These are phyloP conservation scores for Cirrhinus molitorella DNA, from an alignment of 2,797 vertebrate genomes.

Conservation along the genomic window DNA sequence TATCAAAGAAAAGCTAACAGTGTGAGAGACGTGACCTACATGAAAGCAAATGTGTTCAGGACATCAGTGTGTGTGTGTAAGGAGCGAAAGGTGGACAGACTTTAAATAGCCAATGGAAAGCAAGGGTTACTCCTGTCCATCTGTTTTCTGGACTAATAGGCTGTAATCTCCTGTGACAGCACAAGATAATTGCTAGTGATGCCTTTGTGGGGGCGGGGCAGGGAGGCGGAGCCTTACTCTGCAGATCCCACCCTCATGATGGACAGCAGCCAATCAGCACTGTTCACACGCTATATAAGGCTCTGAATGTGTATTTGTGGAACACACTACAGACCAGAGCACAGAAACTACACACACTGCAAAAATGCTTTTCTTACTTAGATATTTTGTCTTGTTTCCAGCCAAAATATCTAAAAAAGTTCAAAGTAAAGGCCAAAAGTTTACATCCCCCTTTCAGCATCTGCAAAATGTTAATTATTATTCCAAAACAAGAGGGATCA, in stretches of 20 bases:
- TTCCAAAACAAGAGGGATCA: too few species aligned
- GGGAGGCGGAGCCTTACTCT: conserved; percentile 21
- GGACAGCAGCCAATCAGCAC: background rate
- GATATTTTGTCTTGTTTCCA: too few species aligned
- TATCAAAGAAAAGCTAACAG: background rate
- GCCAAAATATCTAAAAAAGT: too few species aligned
- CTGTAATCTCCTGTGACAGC: conserved; percentile 69
- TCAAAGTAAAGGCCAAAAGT: too few species aligned
- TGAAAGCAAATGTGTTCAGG: background rate
- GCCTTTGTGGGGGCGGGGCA: conserved; percentile 69
- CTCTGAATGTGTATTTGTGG: background rate
- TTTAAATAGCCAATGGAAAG: conserved; percentile 62
- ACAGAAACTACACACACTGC: too few species aligned
- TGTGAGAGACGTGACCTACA: background rate
- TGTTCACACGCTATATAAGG: background rate
- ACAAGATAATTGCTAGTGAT: conserved; percentile 75
- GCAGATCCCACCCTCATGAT: conserved; percentile 63
- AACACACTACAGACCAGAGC: background rate
- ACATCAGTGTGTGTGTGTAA: background rate
- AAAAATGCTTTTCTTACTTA: too few species aligned
- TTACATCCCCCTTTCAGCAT: too few species aligned
- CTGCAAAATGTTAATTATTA: too few species aligned
- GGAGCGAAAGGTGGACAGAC: conserved; percentile 35
- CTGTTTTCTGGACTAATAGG: conserved; percentile 73
- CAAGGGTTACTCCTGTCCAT: conserved; percentile 71